Base-by-base conservation (phyloP, 2,888 invertebrate species). In the Papilio gigon region DNA sequence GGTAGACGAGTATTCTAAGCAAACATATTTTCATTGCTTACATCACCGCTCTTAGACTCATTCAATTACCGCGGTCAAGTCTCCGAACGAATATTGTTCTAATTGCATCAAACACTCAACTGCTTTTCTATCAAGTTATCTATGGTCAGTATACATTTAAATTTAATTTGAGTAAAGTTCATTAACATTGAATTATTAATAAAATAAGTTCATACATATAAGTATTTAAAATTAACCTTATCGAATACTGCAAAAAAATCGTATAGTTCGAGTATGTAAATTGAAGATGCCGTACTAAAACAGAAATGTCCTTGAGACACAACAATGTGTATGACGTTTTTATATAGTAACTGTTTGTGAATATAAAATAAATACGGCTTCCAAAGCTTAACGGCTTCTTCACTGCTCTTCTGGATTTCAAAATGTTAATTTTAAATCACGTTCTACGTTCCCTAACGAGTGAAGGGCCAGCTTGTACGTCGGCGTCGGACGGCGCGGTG, bases 401-500 rank as follows among this genome's bases (percentile, higher is more conserved):
- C 17, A 17, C 11, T 22, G 5, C 20, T 9, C 20, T 40, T 53
- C 27, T 53, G 6, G 14, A 27, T 30, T 53, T 30, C 6, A 30
- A 17, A 53, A n/a, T 14, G n/a, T 9, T 27, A 53, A 27, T 53
- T 53, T 53, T 53, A 53, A 53, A 17, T 30, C n/a, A 30, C n/a
- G 9, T 30, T 1, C 27, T 17, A 30, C 27, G 25, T 64, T 64
- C 25, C 8, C 11, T 64, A 53, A 50, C 64, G 25, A 53, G 50
- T 53, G 12, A 2, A 37, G 50, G 35, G 53, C 35, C 25, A n/a
- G 22, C 53, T 25, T 17, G 27, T 40, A 14, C 33, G 20, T 14
- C 12, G 58, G 33, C n/a, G n/a, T 14, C 35, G 30, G 30, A 11
- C n/a, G n/a, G 35, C 35, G 68, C 62, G 60, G 67, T 22, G 61